Base-by-base conservation (phyloP, 1,140 invertebrate genomes). In the Psix sp. region DNA sequence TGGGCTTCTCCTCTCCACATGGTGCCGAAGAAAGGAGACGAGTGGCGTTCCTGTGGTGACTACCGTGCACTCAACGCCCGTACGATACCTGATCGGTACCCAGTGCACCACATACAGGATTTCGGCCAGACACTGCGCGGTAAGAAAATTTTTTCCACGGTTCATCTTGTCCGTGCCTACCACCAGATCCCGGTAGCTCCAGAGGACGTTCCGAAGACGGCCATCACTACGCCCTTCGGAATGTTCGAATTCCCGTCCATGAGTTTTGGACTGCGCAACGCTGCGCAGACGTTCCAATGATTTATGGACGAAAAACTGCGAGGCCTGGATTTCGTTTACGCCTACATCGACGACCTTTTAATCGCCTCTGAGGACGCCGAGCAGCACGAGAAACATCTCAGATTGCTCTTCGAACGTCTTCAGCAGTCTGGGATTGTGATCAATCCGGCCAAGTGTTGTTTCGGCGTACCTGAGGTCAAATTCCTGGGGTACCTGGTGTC, bases 61-160 rank as follows among this genome's bases (percentile, higher is more conserved):
- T 89, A 86, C 51, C 49, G 85, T 2, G 38, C 21, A 6, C 70
- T 89, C 0, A 89, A 89, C 68, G 45, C 68, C 0, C n/a, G 74
- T 5, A 88, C 85, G 3, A 52, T 77, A 5, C 77, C 80, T 0
- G 84, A 89, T 49, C 7, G 74, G 0, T 88, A 85, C 46, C 84
- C 81, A 10, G 33, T 88, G 0, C 80, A 78, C 0, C 63, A 74
- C 14, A 74, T 82, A 5, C 33, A 76, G 9, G 48, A 52, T 18
- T 52, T 52, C 14, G n/a, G 11, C 4, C 18, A 43, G 7, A 43
- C 10, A 7, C 15, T 51, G 1, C 15, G 18, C 13, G 46, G 33
- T 3, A 36, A 24, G 10, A 20, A n/a, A 1, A 24, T 51, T 15
- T 51, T 51, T 13, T 29, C 26, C 1, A 48, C 26, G n/a, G 17